Evolutionary conservation across 2,888 invertebrate species (phyloP).

Genomic region (Steinernema hermaphroditum): DNA sequence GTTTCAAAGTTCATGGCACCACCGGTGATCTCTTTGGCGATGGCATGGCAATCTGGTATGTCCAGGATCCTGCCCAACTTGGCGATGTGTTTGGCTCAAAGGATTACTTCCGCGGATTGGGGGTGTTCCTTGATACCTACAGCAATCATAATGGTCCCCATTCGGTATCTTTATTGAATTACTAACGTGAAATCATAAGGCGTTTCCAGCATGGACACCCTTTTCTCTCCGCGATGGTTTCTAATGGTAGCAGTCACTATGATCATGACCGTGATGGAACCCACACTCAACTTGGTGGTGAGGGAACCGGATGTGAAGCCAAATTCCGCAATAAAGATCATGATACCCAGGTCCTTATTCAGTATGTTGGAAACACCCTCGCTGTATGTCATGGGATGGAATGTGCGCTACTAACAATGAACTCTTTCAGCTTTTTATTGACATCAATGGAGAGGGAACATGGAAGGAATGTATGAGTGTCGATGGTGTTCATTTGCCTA

Average conservation of each 20-base stretch:
- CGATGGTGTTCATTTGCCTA: constrained; percentile 85
- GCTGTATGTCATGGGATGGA: constrained; percentile 71
- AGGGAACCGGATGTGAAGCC: constrained; percentile 81
- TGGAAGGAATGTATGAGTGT: constrained; percentile 93
- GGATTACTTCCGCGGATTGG: constrained; percentile 86
- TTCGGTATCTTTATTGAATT: constrained; percentile 76
- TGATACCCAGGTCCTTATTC: constrained; percentile 82
- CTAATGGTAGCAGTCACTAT: constrained; percentile 90
- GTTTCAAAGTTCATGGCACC: constrained; percentile 90
- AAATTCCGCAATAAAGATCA: constrained; percentile 87
- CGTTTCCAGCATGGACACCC: constrained; percentile 88
- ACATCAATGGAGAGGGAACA: constrained; percentile 84
- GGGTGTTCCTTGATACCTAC: constrained; percentile 92
- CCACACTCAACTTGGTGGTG: constrained; percentile 83
- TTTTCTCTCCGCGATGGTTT: constrained; percentile 95
- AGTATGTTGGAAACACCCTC: constrained; percentile 84
- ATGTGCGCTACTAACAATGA: neutral
- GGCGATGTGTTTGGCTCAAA: constrained; percentile 94
- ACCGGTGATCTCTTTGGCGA: constrained; percentile 72
- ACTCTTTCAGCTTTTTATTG: constrained; percentile 78
- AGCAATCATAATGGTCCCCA: constrained; percentile 98
- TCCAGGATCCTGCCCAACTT: constrained; percentile 55
- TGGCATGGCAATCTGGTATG: constrained; percentile 81
- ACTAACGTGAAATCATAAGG: constrained; percentile 9
- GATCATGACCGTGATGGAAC: constrained; percentile 99